phyloP scores from a whole-genome alignment of 2,113 vertebrate species.

The Stigmatopora argus region DNA sequence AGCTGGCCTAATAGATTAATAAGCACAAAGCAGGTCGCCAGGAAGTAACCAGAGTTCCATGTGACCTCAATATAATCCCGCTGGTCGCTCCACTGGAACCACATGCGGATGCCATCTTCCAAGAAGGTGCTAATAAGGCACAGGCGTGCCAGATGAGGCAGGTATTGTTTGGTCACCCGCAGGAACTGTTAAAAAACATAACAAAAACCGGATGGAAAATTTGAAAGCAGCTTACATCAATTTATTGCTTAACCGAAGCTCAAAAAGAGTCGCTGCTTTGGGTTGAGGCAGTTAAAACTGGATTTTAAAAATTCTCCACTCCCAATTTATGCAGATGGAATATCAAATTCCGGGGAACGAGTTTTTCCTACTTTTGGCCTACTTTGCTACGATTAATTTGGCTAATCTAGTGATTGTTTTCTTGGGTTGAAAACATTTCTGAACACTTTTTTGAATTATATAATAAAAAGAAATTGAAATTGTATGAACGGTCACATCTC shows the following conservation, averaged over 20 bases:
- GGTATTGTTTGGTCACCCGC: slow-evolving; percentile 94
- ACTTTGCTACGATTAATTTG: too few relatives aligned
- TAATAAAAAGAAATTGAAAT: too few relatives aligned
- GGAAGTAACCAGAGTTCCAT: slow-evolving; percentile 90
- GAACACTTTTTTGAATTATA: too few relatives aligned
- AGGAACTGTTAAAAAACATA: slow-evolving; percentile 79
- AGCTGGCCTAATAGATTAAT: slow-evolving; percentile 91
- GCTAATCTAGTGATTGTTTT: too few relatives aligned
- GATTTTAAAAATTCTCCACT: neutral
- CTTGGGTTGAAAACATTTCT: too few relatives aligned
- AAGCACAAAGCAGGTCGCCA: slow-evolving; percentile 90
- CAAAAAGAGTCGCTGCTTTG: neutral
- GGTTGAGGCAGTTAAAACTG: neutral
- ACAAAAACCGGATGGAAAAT: neutral
- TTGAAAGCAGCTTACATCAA: neutral
- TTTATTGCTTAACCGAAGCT: neutral
- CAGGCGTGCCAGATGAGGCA: slow-evolving; percentile 89
- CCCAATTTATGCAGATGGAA: neutral
- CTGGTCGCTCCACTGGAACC: slow-evolving; percentile 98
- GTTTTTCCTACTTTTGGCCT: neutral
- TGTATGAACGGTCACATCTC: too few relatives aligned
- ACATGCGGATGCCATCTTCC: slow-evolving; percentile 98
- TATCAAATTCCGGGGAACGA: neutral
- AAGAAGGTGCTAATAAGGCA: slow-evolving; percentile 98
- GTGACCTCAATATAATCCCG: slow-evolving; percentile 93